Evolutionary conservation across 2,888 invertebrate species (phyloP).

Genomic region (Nephrotoma flavescens): DNA sequence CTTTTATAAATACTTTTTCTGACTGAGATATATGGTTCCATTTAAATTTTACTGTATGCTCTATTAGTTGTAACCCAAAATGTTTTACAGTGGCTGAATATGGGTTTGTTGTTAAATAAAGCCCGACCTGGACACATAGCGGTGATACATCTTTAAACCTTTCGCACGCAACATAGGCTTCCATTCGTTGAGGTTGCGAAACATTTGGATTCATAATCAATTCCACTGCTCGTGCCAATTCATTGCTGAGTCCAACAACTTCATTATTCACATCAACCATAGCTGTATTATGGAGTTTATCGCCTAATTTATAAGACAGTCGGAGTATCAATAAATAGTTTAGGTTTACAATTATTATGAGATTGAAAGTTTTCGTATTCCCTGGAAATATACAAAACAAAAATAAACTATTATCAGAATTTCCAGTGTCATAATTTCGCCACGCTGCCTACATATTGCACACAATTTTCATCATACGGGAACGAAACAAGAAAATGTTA

Average conservation of each 20-base stretch:
- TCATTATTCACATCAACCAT: slow-evolving; percentile 21
- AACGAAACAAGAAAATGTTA: neutral
- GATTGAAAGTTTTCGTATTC: neutral
- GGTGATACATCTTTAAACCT: slow-evolving; percentile 76
- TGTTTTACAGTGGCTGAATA: slow-evolving; percentile 69
- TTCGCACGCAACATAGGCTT: slow-evolving; percentile 75
- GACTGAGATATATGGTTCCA: slow-evolving; percentile 81
- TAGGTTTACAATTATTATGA: neutral
- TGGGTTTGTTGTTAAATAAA: slow-evolving; percentile 61
- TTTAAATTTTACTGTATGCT: slow-evolving; percentile 81
- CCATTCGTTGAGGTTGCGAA: slow-evolving; percentile 57
- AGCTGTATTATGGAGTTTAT: neutral
- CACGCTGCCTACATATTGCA: neutral
- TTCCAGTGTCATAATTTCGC: neutral
- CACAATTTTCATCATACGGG: neutral
- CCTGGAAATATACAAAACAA: neutral
- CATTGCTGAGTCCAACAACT: slow-evolving; percentile 41
- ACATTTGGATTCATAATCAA: slow-evolving; percentile 68
- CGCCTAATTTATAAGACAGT: neutral
- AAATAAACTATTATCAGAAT: neutral
- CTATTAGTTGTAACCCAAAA: slow-evolving; percentile 85
- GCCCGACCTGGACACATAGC: slow-evolving; percentile 73
- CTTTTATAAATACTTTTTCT: slow-evolving; percentile 81
- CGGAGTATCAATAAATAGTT: neutral
- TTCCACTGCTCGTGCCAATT: slow-evolving; percentile 67